These are phyloP conservation scores for Chydorus sphaericus DNA, from an alignment of 2,888 invertebrate genomes.

Conservation along the genomic window DNA sequence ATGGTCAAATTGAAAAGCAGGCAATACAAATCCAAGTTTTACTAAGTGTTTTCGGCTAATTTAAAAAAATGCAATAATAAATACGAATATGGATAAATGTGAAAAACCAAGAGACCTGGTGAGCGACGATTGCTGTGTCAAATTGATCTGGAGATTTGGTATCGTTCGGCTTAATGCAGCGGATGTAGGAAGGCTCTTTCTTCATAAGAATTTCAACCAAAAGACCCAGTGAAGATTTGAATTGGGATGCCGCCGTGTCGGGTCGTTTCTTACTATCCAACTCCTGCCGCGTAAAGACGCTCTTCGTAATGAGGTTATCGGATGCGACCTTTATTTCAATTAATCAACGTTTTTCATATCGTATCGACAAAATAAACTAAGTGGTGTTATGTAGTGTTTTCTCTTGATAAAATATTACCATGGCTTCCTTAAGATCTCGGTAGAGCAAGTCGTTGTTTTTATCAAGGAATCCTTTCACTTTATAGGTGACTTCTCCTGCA, in stretches of 20 bases:
- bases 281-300: slow-evolving; percentile 40
- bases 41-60: no score
- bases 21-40: no score
- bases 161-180: slow-evolving; percentile 89
- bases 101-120: not conserved
- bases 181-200: slow-evolving; percentile 83
- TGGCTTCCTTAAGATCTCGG: slow-evolving; percentile 70
- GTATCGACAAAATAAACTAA: no score
- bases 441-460: slow-evolving; percentile 87
- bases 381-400: no score
- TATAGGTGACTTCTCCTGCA: slow-evolving; percentile 86
- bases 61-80: no score
- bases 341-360: no score
- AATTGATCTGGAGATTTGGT: slow-evolving; percentile 1
- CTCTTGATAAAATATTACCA: no score
- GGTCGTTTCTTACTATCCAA: slow-evolving; percentile 63
- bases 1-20: no score
- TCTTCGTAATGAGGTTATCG: slow-evolving; percentile 10
- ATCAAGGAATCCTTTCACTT: slow-evolving; percentile 69
- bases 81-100: no score
- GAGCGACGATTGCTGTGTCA: slow-evolving; percentile 10
- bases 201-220: slow-evolving; percentile 79
- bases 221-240: slow-evolving; percentile 70
- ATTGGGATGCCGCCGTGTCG: slow-evolving; percentile 78
- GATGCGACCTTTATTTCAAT: no score